A percentile compares a stretch with the other conserved stretches of the same genome.
Evolutionary conservation across 2,888 invertebrate species (phyloP).

Genomic region (Terebella lapidaria): DNA sequence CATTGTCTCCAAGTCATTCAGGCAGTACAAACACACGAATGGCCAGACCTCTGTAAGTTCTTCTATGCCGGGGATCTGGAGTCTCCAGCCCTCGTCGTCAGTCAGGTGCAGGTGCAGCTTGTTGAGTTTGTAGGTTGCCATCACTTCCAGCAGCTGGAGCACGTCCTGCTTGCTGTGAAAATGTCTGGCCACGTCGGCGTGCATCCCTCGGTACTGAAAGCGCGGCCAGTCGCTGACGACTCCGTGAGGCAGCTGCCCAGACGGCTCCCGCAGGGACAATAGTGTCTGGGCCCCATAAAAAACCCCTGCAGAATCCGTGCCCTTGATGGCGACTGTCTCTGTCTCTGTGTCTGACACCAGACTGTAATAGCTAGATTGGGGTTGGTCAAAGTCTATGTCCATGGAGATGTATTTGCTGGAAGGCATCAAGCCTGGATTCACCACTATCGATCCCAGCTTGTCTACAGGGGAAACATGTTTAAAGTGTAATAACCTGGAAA

Average conservation of each 20-base stretch:
- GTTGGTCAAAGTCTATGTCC: background rate
- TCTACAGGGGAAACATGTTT: background rate
- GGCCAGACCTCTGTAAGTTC: constrained; percentile 39
- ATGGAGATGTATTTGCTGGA: background rate
- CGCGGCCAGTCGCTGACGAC: background rate
- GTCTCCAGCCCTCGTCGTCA: constrained; percentile 49
- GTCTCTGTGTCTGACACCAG: background rate
- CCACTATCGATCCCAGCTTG: background rate
- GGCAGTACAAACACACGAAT: too few species aligned
- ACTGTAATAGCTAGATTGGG: background rate
- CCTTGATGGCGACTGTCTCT: background rate
- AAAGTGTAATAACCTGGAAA: too few species aligned
- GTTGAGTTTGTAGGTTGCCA: constrained; percentile 48
- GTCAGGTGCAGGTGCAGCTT: constrained; percentile 45
- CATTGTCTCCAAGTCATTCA: too few species aligned
- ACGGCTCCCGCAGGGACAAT: constrained; percentile 4
- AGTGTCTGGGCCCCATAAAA: constrained; percentile 23
- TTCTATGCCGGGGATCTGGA: constrained; percentile 43
- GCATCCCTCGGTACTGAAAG: constrained; percentile 32
- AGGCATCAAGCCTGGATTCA: background rate
- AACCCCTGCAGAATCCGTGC: constrained; percentile 8
- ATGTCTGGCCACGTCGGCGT: constrained; percentile 46
- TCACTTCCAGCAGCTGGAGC: constrained; percentile 30
- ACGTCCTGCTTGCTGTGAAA: constrained; percentile 28
- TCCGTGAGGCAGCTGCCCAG: background rate